phyloP scores from a whole-genome alignment of 2,113 vertebrate species.

The Mystacornis crossleyi region DNA sequence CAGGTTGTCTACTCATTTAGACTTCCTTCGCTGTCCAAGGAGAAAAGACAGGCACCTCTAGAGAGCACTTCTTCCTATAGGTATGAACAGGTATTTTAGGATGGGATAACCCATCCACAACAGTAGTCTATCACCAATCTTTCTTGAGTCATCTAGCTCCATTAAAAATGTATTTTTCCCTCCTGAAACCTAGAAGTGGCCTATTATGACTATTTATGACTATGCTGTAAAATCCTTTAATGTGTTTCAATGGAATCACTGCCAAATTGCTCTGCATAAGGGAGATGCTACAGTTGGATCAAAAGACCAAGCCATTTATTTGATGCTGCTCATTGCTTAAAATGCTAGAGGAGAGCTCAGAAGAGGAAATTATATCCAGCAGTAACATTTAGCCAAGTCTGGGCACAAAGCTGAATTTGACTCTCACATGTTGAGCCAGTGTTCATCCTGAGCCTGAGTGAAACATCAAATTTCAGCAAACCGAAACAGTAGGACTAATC shows the following conservation, averaged over 20 bases:
- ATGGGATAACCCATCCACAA: background rate
- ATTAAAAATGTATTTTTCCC: background rate
- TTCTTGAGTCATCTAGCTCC: background rate
- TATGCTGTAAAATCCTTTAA: constrained; percentile 27
- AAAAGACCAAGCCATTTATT: background rate
- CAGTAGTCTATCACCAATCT: background rate
- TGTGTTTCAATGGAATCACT: constrained; percentile 12
- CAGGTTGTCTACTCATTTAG: background rate
- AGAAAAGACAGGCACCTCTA: background rate
- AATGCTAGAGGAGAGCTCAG: background rate
- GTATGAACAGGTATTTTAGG: background rate
- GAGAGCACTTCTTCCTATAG: background rate
- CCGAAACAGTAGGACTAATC: background rate
- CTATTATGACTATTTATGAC: constrained; percentile 23
- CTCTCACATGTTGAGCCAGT: background rate
- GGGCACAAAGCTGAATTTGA: background rate
- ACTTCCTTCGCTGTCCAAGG: background rate
- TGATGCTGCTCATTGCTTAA: background rate
- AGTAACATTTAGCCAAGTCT: background rate
- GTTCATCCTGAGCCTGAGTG: background rate
- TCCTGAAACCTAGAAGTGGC: background rate
- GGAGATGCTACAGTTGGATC: background rate
- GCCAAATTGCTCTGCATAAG: constrained; percentile 5
- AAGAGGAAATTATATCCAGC: background rate
- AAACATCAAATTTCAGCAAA: background rate